Conservation (phyloP, 2,888 invertebrate species). For the Timandra comae region DNA sequence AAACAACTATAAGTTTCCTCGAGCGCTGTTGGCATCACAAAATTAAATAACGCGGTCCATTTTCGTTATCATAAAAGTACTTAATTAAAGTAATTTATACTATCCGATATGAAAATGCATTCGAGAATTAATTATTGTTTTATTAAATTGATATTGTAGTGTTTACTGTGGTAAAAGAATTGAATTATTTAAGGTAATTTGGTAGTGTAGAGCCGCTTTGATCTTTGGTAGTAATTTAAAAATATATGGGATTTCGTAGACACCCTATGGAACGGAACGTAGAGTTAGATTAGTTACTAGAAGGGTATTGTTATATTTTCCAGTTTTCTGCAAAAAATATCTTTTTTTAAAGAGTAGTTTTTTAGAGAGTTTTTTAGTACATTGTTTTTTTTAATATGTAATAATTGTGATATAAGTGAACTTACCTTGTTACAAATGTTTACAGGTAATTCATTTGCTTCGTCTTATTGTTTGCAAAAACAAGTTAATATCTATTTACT, state of each 20-base stretch:
- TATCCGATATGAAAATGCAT: constrained; percentile 33
- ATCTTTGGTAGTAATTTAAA: constrained; percentile 49
- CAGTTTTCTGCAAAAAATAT: no score
- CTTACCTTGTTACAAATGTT: no score
- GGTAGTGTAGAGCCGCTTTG: constrained; percentile 50
- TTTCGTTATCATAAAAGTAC: constrained; percentile 33
- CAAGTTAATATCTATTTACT: no score
- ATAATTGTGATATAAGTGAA: no score
- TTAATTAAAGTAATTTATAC: constrained; percentile 41
- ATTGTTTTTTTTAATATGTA: no score
- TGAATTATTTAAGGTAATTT: constrained; percentile 54
- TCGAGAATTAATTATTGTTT: constrained; percentile 43
- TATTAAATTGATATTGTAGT: constrained; percentile 47
- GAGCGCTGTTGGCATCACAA: constrained; percentile 25
- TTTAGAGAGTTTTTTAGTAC: no score
- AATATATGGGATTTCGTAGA: constrained; percentile 25
- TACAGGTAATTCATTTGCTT: no score
- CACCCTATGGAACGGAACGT: constrained; percentile 35
- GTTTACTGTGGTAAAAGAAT: constrained; percentile 40
- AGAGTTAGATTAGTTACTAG: constrained; percentile 19
- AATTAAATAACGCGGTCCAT: constrained; percentile 30
- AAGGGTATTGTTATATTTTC: no score
- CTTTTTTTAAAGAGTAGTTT: no score
- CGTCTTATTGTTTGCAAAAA: no score
- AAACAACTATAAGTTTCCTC: constrained; percentile 14